Base-by-base conservation (phyloP, 2,797 vertebrate genomes). In the Pampus argenteus region DNA sequence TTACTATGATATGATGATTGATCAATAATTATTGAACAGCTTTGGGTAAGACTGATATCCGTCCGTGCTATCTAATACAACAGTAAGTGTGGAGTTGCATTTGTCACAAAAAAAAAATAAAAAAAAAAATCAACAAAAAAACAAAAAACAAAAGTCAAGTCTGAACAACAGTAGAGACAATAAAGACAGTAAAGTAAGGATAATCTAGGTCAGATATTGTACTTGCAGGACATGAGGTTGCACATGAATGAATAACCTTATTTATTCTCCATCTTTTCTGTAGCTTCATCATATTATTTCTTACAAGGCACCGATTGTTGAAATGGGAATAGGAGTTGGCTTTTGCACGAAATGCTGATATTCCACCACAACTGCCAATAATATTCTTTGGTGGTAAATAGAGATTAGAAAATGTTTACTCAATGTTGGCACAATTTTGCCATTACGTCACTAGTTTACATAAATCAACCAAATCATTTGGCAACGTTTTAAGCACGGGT, bases 21-120 rank as follows among this genome's bases (percentile, higher is more conserved):
- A 63, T 67, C 29, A 54, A 22, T 80, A 29, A 58, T 76, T 60
- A 11, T 81, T 63, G 51, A 48, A 36, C 44, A 47, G 34, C 20
- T 59, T 56, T 29, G 66, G 22, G 23, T 64, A 44, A 68, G 40
- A 62, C 48, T 64, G 40, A 11, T 28, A 29, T 31, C 49, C 22
- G n/a, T 66, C 45, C 31, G 4, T n/a, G 18, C 34, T 10, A 45
- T 20, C 9, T 49, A 4, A 29, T 51, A 6, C 23, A 66, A 22
- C 28, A 38, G 9, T 38, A 38, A 34, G 22, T 57, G 6, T 26
- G 31, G 0, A 58, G 54, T 26, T 76, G 20, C 7, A 50, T 3
- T 17, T 61, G 47, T 54, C 4, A 47, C 10, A 26, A 18, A 63
- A 15, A n/a, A n/a, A n/a, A n/a, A n/a, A n/a, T n/a, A n/a, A n/a